phyloP scores from a whole-genome alignment of 2,113 vertebrate species.

The Camelus bactrianus region DNA sequence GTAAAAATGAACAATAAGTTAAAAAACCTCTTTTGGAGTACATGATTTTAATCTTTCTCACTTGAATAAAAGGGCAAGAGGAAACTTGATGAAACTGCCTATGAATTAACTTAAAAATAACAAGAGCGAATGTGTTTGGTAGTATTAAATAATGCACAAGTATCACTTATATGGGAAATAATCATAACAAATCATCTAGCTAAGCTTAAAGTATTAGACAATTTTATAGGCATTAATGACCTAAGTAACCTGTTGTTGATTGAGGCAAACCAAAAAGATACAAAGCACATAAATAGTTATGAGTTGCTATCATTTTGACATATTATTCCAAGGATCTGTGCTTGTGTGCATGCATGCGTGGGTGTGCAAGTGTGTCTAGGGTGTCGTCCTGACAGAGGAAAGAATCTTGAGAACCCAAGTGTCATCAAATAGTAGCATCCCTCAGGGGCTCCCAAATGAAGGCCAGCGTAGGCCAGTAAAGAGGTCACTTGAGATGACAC shows the following conservation, averaged over 20 bases:
- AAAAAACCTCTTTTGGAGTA: background rate
- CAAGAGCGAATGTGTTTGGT: constrained; percentile 17
- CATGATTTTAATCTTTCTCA: constrained; percentile 47
- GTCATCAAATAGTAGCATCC: background rate
- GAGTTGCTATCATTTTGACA: background rate
- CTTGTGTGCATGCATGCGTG: background rate
- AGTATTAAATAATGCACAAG: constrained; percentile 47
- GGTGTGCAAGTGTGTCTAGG: background rate
- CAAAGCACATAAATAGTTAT: background rate
- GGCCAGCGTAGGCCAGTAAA: background rate
- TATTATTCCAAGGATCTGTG: background rate
- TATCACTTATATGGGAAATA: constrained; percentile 56
- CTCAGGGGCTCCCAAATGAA: background rate
- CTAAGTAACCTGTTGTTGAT: constrained; percentile 11
- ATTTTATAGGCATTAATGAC: constrained; percentile 44
- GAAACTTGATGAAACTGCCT: constrained; percentile 10
- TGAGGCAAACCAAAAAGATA: background rate
- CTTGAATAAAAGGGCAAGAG: background rate
- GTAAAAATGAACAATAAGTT: constrained; percentile 12
- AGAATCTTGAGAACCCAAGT: background rate
- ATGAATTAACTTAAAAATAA: constrained; percentile 34
- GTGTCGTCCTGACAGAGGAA: background rate
- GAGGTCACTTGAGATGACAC: background rate
- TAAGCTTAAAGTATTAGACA: constrained; percentile 55
- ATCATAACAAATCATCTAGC: constrained; percentile 64